phyloP scores from a whole-genome alignment of 2,888 invertebrate species.

The Cloeon dipterum region DNA sequence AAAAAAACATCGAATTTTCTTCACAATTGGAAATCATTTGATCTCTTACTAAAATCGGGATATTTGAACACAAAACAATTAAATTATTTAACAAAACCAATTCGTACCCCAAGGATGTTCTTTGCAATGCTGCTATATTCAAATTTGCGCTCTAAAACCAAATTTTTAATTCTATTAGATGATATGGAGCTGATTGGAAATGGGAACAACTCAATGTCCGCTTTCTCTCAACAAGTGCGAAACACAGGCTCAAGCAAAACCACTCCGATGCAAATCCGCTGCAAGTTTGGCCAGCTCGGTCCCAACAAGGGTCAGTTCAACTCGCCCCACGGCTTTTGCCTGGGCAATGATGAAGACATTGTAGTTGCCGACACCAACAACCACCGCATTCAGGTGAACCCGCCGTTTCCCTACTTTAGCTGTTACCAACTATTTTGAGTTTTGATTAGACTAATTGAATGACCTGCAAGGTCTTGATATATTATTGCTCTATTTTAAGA shows the following conservation, averaged over 20 bases:
- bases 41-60: too few species aligned
- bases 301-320: constrained; percentile 86
- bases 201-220: too few species aligned
- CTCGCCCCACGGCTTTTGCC: constrained; percentile 91
- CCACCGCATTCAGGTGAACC: constrained; percentile 65
- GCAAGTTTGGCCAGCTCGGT: constrained; percentile 85
- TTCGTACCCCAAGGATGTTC: too few species aligned
- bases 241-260: constrained; percentile 41
- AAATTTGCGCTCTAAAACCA: too few species aligned
- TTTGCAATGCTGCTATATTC: too few species aligned
- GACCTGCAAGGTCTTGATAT: neutral
- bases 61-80: too few species aligned
- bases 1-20: too few species aligned
- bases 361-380: constrained; percentile 94
- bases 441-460: neutral
- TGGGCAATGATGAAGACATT: constrained; percentile 86
- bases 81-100: too few species aligned
- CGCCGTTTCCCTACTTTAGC: neutral
- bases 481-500: neutral
- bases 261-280: constrained; percentile 67
- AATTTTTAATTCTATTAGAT: too few species aligned
- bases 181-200: too few species aligned
- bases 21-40: too few species aligned
- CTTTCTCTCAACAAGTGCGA: constrained; percentile 11
- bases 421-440: neutral